Base-by-base conservation (phyloP, 2,888 invertebrate genomes). In the Ormyrus pomaceus region DNA sequence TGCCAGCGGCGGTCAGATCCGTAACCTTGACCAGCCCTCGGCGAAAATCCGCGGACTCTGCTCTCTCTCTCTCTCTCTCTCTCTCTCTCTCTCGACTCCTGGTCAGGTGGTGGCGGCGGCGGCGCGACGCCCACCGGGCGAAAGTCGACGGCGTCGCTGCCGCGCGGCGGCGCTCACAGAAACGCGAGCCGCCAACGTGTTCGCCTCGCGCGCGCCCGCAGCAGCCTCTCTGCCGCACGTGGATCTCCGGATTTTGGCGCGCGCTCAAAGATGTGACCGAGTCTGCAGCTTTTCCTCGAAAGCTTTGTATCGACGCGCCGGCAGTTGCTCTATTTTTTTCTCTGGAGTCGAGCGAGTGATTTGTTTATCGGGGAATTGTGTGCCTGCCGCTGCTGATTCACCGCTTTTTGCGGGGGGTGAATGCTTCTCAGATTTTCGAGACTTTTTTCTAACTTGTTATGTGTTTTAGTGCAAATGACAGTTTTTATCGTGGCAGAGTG, bases 161-260 rank as follows among this genome's bases (percentile, higher is more conserved):
- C 80, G 80, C 84, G 84, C 83, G 68, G 78, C 76, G 78, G 70
- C 80, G 85, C 82, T 86, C 89, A 89, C 87, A 88, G 86, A 85
- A 88, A 86, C 88, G 87, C 87, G 88, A 85, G 87, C 86, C 88
- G 83, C 84, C 88, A 87, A 82, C 84, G 87, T 83, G 88, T 84
- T 81, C 86, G 83, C 86, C 85, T 88, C 89, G 88, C 82, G 84
- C 73, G 79, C 83, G 68, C 73, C 79, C 80, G 13, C 7, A 11
- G 13, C 7, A 11, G 53, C 56, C 45, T 48, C 13, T 7, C 13
- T 7, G 48, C n/a, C n/a, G 46, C 69, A 69, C 69, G 69, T 69
- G 69, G 34, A 34, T 34, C 34, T 34, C 34, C 34, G 34, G 4
- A 34, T 4, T 34, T 34, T 34, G 34, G 34, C 34, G 34, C 34